These are phyloP conservation scores for Rhincodon typus DNA, from an alignment of 2,797 vertebrate genomes.

Conservation along the genomic window DNA sequence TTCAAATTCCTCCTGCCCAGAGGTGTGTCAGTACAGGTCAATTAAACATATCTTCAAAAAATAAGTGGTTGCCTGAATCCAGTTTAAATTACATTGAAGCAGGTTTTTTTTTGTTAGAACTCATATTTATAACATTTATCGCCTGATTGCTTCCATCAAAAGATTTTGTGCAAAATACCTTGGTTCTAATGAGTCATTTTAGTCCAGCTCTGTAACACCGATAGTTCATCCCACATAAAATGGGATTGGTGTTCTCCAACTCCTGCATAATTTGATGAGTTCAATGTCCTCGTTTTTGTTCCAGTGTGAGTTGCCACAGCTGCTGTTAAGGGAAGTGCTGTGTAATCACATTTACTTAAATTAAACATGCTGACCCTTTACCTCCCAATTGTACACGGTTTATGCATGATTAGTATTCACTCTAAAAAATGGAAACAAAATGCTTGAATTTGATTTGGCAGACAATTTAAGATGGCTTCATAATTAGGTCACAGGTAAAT, in stretches of 20 bases:
- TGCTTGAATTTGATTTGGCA: too few species aligned
- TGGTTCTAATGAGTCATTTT: neutral
- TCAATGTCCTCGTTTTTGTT: neutral
- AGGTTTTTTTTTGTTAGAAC: neutral
- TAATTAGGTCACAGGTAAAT: neutral
- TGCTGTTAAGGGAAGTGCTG: neutral
- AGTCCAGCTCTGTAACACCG: neutral
- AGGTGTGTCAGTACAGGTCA: too few species aligned
- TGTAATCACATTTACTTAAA: neutral
- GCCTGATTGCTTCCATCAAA: too few species aligned
- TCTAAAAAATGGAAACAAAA: neutral
- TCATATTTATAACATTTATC: neutral
- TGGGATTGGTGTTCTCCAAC: neutral
- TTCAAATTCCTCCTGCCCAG: too few species aligned
- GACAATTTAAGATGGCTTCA: neutral
- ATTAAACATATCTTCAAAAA: too few species aligned
- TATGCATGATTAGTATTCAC: neutral
- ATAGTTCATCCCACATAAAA: neutral
- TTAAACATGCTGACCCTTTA: neutral
- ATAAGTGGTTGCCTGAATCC: neutral
- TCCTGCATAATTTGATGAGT: neutral
- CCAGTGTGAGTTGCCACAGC: neutral
- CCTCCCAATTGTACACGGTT: neutral
- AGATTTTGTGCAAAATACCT: neutral
- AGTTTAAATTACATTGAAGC: neutral